These are phyloP conservation scores for Riptortus pedestris DNA, from an alignment of 1,140 invertebrate species.

Conservation along the genomic window DNA sequence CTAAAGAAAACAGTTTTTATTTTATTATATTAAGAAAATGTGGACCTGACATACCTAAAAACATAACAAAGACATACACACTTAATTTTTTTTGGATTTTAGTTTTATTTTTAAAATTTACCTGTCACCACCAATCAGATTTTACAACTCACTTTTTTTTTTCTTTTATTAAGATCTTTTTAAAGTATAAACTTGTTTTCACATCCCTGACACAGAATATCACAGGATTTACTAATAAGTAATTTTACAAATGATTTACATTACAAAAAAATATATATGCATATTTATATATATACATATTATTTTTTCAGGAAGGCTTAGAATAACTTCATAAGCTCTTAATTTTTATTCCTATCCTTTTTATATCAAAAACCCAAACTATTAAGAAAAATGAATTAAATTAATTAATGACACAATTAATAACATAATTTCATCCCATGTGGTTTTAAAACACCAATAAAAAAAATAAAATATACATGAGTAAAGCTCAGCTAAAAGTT, in stretches of 20 bases:
- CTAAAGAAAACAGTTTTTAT: too few relatives aligned
- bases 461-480: too few relatives aligned
- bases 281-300: background rate
- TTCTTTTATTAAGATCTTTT: background rate
- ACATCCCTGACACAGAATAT: conserved; percentile 10
- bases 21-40: too few relatives aligned
- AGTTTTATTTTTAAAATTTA: background rate
- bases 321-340: conserved; percentile 13
- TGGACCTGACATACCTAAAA: conserved; percentile 13
- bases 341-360: conserved; percentile 1
- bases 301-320: conserved; percentile 7
- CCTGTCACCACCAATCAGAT: background rate
- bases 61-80: conserved; percentile 10
- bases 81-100: too few relatives aligned
- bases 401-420: too few relatives aligned
- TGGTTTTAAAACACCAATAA: too few relatives aligned
- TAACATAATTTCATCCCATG: too few relatives aligned
- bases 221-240: conserved; percentile 4
- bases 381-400: too few relatives aligned
- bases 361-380: too few relatives aligned
- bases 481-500: too few relatives aligned
- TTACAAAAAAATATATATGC: conserved; percentile 12
- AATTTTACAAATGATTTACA: background rate
- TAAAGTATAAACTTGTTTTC: background rate
- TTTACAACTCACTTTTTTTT: background rate